phyloP scores from a whole-genome alignment of 1,140 invertebrate species.

The Diabrotica undecimpunctata region DNA sequence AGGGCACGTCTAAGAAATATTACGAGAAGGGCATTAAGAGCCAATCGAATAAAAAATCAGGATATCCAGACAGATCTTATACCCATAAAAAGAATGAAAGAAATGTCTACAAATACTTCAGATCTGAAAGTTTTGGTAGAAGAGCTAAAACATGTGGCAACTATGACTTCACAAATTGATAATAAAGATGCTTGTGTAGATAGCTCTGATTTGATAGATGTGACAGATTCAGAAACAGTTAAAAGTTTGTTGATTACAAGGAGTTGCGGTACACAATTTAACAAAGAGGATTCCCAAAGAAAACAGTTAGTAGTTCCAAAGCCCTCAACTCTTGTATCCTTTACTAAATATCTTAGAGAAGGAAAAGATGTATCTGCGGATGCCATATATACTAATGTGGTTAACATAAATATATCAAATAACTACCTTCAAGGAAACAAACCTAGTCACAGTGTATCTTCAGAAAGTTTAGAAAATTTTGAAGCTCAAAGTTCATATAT shows the following conservation, averaged over 20 bases:
- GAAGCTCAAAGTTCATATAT: slow-evolving; percentile 31
- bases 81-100: slow-evolving; percentile 54
- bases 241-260: slow-evolving; percentile 43
- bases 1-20: slow-evolving; percentile 54
- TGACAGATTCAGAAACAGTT: slow-evolving; percentile 16
- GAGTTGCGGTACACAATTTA: slow-evolving; percentile 46
- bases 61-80: slow-evolving; percentile 58
- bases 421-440: slow-evolving; percentile 44
- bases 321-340: slow-evolving; percentile 21
- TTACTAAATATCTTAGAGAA: slow-evolving; percentile 38
- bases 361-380: slow-evolving; percentile 31
- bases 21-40: slow-evolving; percentile 54
- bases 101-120: slow-evolving; percentile 54
- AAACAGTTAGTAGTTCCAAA: neutral
- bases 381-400: slow-evolving; percentile 45
- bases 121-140: slow-evolving; percentile 49
- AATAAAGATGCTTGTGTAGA: slow-evolving; percentile 44
- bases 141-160: slow-evolving; percentile 40
- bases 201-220: slow-evolving; percentile 44
- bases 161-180: slow-evolving; percentile 35
- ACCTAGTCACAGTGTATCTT: slow-evolving; percentile 12
- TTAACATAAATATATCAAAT: slow-evolving; percentile 56
- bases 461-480: slow-evolving; percentile 48
- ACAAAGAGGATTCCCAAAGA: slow-evolving; percentile 23
- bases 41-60: slow-evolving; percentile 54